phyloP scores from a whole-genome alignment of 2,113 vertebrate species.

The Archilochus colubris region DNA sequence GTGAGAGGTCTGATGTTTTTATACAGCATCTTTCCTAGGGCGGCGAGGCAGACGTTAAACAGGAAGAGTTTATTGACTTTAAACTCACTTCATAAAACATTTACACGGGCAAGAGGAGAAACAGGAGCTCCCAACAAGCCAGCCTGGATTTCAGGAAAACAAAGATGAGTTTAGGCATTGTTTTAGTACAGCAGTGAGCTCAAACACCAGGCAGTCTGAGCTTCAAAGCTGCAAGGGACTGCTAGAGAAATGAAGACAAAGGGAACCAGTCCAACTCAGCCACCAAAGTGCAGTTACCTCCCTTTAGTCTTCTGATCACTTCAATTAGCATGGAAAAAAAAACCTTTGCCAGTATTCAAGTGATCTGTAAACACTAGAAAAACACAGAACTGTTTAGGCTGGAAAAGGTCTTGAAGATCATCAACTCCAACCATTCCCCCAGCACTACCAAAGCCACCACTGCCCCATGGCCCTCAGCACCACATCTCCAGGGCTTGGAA shows the following conservation, averaged over 20 bases:
- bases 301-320: not conserved
- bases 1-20: slow-evolving; percentile 14
- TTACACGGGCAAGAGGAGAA: not conserved
- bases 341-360: not conserved
- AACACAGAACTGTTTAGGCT: not conserved
- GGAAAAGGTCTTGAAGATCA: not conserved
- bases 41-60: slow-evolving; percentile 21
- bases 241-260: not conserved
- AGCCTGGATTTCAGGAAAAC: not conserved
- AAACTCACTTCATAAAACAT: slow-evolving; percentile 52
- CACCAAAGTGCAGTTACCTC: rapidly evolving
- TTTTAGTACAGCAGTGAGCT: not conserved
- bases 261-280: rapidly evolving
- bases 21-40: slow-evolving; percentile 28
- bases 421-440: too few relatives aligned
- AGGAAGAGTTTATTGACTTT: slow-evolving; percentile 60
- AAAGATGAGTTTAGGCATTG: slow-evolving; percentile 8
- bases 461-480: too few relatives aligned
- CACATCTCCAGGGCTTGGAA: too few relatives aligned
- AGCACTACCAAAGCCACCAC: too few relatives aligned
- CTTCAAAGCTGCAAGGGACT: not conserved
- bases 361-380: rapidly evolving
- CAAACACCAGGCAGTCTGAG: not conserved
- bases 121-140: slow-evolving; percentile 3
- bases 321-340: not conserved